phyloP scores from a whole-genome alignment of 2,888 invertebrate genomes.

The Patella caerulea region DNA sequence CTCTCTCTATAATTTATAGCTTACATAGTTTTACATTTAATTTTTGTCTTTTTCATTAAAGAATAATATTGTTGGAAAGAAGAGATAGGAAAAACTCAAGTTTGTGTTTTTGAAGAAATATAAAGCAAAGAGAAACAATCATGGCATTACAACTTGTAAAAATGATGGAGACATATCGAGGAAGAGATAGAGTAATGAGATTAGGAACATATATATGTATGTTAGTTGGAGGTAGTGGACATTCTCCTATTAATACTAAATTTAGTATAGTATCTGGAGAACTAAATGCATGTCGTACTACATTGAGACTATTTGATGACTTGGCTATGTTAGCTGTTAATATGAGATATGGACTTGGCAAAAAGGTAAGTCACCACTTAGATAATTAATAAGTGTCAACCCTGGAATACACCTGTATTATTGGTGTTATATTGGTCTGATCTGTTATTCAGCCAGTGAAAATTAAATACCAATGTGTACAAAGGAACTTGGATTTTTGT shows the following conservation, averaged over 20 bases:
- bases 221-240: conserved; percentile 73
- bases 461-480: too few species aligned
- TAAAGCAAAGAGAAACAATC: neutral
- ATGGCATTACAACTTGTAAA: conserved; percentile 28
- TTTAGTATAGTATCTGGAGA: conserved; percentile 48
- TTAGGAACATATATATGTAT: conserved; percentile 85
- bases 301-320: conserved; percentile 87
- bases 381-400: too few species aligned
- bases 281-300: conserved; percentile 75
- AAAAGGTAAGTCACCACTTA: conserved; percentile 71
- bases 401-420: too few species aligned
- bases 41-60: too few species aligned
- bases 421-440: too few species aligned
- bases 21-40: too few species aligned
- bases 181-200: conserved; percentile 87
- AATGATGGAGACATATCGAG: conserved; percentile 82
- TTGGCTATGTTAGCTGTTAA: conserved; percentile 84
- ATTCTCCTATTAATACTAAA: conserved; percentile 41
- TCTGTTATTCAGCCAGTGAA: too few species aligned
- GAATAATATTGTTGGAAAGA: too few species aligned
- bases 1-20: too few species aligned
- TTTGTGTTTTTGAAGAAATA: too few species aligned
- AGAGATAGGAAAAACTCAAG: too few species aligned
- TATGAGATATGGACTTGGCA: conserved; percentile 81
- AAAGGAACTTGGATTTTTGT: too few species aligned